Evolutionary conservation across 2,888 invertebrate species (phyloP).

Genomic region (Nephrotoma flavescens): DNA sequence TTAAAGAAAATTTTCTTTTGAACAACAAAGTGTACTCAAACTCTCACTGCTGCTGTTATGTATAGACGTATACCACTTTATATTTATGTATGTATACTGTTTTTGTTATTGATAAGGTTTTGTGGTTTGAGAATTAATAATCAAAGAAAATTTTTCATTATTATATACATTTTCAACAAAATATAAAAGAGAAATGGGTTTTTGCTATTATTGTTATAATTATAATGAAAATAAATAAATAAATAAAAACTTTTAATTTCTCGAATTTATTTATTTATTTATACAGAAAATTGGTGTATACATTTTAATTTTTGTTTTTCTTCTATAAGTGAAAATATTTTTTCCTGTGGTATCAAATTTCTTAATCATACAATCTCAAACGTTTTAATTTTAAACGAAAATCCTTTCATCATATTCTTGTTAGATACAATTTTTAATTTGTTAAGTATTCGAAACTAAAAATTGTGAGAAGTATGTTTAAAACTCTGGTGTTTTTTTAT

Average conservation of each 20-base stretch:
- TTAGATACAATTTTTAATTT: background rate
- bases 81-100: background rate
- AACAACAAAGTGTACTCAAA: background rate
- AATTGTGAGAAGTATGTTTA: no score
- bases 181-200: background rate
- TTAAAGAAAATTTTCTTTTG: background rate
- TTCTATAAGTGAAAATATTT: background rate
- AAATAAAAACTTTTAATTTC: background rate
- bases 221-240: background rate
- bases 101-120: background rate
- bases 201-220: background rate
- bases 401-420: background rate
- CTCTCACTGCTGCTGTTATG: background rate
- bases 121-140: background rate
- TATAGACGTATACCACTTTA: background rate
- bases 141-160: background rate
- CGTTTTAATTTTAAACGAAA: background rate
- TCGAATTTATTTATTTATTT: background rate
- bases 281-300: background rate
- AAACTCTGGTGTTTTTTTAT: no score
- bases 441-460: background rate
- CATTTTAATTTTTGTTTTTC: background rate
- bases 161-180: background rate
- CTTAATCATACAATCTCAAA: background rate
- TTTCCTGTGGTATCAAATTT: background rate